A percentile compares a stretch with the other conserved stretches of the same genome.
phyloP scores from a whole-genome alignment of 2,888 invertebrate genomes.

The Xylota segnis region DNA sequence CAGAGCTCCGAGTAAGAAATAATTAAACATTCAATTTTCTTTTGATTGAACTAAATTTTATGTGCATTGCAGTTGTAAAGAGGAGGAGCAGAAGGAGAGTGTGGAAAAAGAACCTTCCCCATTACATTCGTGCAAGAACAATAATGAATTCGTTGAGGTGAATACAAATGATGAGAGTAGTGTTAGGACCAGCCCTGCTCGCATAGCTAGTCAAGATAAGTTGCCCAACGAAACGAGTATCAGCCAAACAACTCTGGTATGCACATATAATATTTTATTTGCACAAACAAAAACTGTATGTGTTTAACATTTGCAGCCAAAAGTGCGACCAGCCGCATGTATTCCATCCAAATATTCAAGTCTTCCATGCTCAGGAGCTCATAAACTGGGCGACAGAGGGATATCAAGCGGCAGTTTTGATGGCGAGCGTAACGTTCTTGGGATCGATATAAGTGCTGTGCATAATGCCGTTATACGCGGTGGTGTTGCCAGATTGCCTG shows the following conservation, averaged over 20 bases:
- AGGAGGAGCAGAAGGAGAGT: constrained; percentile 18
- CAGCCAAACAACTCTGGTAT: constrained; percentile 78
- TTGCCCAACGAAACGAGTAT: constrained; percentile 75
- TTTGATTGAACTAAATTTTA: neutral
- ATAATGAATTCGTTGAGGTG: constrained; percentile 23
- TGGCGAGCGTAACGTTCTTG: constrained; percentile 83
- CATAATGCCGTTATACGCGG: constrained; percentile 84
- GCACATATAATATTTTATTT: neutral
- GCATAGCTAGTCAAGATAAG: constrained; percentile 47
- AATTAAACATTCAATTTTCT: neutral
- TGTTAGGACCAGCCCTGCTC: neutral
- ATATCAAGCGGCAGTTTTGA: constrained; percentile 81
- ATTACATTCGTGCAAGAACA: constrained; percentile 23
- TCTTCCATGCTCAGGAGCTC: constrained; percentile 83
- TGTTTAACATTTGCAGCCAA: constrained; percentile 81
- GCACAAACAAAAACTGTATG: constrained; percentile 61
- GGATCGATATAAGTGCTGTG: constrained; percentile 84
- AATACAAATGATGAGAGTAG: constrained; percentile 29
- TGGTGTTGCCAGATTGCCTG: constrained; percentile 83
- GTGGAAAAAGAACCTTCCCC: constrained; percentile 33
- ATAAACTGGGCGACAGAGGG: constrained; percentile 73
- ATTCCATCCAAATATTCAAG: constrained; percentile 84
- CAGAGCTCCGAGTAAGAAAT: constrained; percentile 44
- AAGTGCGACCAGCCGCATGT: constrained; percentile 82
- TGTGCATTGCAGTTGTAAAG: constrained; percentile 28